Percentiles rank a stretch among this genome's conserved stretches.
These are phyloP conservation scores for Paramuricea clavata DNA, from an alignment of 92 coral and sea anemone genomes.

Conservation along the genomic window DNA sequence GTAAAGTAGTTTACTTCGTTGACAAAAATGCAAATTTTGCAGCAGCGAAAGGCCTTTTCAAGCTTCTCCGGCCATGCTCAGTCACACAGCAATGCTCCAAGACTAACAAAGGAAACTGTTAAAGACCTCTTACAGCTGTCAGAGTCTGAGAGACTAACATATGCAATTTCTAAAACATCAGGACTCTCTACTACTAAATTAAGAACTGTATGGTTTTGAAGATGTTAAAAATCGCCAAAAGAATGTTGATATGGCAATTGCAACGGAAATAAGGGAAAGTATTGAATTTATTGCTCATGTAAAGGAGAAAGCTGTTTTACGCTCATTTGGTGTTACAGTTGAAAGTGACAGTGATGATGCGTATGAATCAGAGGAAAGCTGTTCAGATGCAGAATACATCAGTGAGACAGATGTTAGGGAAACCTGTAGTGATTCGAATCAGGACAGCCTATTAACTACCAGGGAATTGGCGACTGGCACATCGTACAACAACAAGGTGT, in stretches of 20 bases:
- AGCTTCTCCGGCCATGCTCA: conserved; percentile 23
- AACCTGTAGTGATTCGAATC: conserved; percentile 1
- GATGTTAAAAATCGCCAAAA: conserved; percentile 50
- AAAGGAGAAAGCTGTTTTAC: conserved; percentile 31
- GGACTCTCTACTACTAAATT: conserved; percentile 57
- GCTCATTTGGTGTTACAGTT: conserved; percentile 25
- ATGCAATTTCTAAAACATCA: conserved; percentile 53
- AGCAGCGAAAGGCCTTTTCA: conserved; percentile 46
- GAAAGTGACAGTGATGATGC: conserved; percentile 35
- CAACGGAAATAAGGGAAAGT: conserved; percentile 57
- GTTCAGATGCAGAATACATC: conserved; percentile 20
- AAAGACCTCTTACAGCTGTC: conserved; percentile 44
- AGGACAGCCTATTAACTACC: not conserved
- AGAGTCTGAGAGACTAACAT: conserved; percentile 51
- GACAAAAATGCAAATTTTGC: conserved; percentile 51
- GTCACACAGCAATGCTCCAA: conserved; percentile 39
- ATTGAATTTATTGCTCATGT: conserved; percentile 53
- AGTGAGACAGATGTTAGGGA: conserved; percentile 6
- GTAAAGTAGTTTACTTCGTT: conserved; percentile 46
- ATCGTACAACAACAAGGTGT: not conserved
- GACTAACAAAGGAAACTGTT: conserved; percentile 47
- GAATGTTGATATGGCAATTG: conserved; percentile 57
- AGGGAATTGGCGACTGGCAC: conserved; percentile 1
- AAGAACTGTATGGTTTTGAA: conserved; percentile 59
- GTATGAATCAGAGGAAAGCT: conserved; percentile 23